Percentiles rank a stretch among this genome's conserved stretches.
phyloP scores from a whole-genome alignment of 2,113 vertebrate genomes.

The Mastomys coucha region DNA sequence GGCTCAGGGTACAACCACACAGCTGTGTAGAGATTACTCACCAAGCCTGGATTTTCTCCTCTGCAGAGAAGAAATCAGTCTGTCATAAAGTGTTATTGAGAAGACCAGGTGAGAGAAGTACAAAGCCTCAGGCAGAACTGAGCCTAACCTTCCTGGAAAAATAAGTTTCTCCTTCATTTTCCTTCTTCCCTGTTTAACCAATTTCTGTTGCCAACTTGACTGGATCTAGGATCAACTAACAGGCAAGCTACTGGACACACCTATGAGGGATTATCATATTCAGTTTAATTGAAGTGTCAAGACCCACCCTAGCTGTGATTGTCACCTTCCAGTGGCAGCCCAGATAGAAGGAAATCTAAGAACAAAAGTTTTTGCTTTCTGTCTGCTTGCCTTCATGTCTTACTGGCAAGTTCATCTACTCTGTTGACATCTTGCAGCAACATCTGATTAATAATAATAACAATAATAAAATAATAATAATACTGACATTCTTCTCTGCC shows the following conservation, averaged over 20 bases:
- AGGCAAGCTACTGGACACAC: neutral
- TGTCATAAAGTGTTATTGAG: neutral
- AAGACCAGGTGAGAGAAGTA: neutral
- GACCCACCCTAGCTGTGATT: neutral
- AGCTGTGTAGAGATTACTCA: neutral
- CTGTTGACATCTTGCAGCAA: neutral
- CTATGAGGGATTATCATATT: neutral
- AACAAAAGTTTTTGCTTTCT: neutral
- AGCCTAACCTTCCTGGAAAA: neutral
- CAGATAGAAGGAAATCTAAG: neutral
- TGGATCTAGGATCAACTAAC: neutral
- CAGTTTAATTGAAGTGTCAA: neutral
- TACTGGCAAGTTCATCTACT: neutral
- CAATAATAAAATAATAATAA: too few species aligned
- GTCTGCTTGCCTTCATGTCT: neutral
- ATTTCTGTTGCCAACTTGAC: neutral
- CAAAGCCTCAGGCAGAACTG: neutral
- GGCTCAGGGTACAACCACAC: neutral
- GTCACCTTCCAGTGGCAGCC: neutral
- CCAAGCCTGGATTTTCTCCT: neutral
- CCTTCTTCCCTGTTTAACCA: neutral
- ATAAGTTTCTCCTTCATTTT: neutral
- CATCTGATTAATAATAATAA: neutral
- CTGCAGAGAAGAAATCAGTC: neutral
- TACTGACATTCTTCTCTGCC: neutral